phyloP scores from a whole-genome alignment of 2,797 vertebrate species.

The Phyllotis vaccarum region DNA sequence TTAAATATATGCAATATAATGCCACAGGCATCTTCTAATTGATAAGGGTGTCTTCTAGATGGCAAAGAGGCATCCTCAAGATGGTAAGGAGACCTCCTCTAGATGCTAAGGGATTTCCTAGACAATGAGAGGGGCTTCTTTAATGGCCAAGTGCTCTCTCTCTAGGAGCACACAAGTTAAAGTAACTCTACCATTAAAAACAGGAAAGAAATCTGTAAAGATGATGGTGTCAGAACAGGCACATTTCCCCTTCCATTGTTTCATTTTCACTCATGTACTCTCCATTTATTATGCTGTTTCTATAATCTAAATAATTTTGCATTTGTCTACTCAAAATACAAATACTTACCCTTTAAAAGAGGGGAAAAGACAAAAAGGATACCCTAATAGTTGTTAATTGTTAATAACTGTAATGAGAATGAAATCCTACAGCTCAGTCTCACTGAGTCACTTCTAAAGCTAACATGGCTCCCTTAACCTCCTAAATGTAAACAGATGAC shows the following conservation, averaged over 20 bases:
- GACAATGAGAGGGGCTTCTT: background rate
- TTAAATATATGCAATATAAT: too few relatives aligned
- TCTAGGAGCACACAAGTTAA: background rate
- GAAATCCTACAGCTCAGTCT: background rate
- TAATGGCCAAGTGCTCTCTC: background rate
- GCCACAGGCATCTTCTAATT: background rate
- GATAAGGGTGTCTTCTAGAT: too few relatives aligned
- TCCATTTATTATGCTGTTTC: background rate
- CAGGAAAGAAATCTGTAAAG: background rate
- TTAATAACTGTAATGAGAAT: constrained; percentile 5
- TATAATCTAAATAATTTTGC: constrained; percentile 12
- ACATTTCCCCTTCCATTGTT: background rate
- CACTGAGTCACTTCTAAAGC: constrained; percentile 34
- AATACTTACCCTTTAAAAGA: constrained; percentile 35
- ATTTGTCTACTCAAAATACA: constrained; percentile 21
- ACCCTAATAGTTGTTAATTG: background rate
- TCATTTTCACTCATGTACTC: background rate
- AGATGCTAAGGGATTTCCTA: background rate
- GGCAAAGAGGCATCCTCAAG: background rate
- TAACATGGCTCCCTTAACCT: constrained; percentile 49
- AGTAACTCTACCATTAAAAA: background rate
- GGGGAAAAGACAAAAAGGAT: background rate
- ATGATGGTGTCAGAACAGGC: background rate
- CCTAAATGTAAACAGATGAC: constrained; percentile 70
- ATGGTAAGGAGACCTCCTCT: background rate